Conservation (phyloP, 2,113 vertebrate genomes). For the Gila orcuttii region DNA sequence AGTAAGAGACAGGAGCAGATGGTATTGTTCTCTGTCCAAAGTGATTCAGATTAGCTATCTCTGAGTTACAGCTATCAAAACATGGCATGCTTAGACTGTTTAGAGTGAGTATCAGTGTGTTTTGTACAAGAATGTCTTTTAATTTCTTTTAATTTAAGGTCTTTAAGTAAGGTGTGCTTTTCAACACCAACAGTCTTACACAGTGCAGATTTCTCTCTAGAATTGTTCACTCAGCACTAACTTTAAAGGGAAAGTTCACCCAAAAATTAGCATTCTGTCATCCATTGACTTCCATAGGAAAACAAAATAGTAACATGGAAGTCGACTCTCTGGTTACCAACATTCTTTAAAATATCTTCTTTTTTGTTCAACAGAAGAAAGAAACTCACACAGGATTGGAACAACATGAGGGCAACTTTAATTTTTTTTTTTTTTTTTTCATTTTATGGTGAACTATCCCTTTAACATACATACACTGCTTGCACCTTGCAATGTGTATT, state of each 20-base stretch:
- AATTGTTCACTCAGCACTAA: background rate
- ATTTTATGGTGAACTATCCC: too few relatives aligned
- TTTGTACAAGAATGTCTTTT: background rate
- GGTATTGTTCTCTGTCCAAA: background rate
- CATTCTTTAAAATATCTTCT: too few relatives aligned
- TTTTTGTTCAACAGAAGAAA: too few relatives aligned
- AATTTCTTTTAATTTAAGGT: background rate
- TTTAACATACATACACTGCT: background rate
- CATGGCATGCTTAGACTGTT: background rate
- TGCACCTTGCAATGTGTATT: background rate
- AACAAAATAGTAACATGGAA: too few relatives aligned
- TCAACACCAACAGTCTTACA: background rate
- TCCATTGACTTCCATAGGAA: too few relatives aligned
- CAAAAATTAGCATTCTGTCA: too few relatives aligned
- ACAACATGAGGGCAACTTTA: too few relatives aligned
- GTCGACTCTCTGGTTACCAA: too few relatives aligned
- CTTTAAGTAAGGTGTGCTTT: background rate
- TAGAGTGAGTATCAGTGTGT: background rate
- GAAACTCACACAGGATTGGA: too few relatives aligned
- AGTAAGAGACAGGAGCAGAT: constrained; percentile 16
- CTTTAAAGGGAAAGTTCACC: background rate
- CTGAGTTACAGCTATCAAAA: background rate
- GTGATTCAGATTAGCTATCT: constrained; percentile 12
- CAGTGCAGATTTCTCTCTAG: background rate
- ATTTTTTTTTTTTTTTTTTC: too few relatives aligned